Percentiles rank a stretch among this genome's conserved stretches.
These are phyloP conservation scores for Ceramica pisi DNA, from an alignment of 2,888 invertebrate species.

Conservation along the genomic window DNA sequence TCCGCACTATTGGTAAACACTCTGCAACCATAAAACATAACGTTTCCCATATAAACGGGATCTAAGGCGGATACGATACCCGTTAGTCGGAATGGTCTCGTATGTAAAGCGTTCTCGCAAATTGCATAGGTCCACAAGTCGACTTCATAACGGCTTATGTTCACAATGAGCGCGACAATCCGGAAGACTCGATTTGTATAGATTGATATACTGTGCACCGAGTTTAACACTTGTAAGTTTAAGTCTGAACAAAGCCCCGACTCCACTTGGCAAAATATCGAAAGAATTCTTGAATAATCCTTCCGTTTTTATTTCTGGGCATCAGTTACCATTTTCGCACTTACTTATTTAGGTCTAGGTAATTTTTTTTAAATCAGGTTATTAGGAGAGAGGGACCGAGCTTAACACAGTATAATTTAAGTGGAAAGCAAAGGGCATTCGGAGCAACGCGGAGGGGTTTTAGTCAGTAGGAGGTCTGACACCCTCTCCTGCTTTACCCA, in stretches of 20 bases:
- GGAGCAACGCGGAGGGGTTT: no score
- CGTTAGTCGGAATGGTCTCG: slow-evolving; percentile 75
- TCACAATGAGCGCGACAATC: slow-evolving; percentile 66
- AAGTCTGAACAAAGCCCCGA: neutral
- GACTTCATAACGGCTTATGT: slow-evolving; percentile 65
- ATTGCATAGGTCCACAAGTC: slow-evolving; percentile 73
- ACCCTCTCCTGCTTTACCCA: no score
- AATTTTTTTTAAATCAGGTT: no score
- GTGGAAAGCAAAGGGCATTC: no score
- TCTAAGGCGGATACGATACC: slow-evolving; percentile 72
- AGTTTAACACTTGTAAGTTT: slow-evolving; percentile 39
- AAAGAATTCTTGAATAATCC: no score
- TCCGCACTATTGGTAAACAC: slow-evolving; percentile 69
- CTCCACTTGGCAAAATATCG: neutral
- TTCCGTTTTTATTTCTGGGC: no score
- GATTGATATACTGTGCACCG: slow-evolving; percentile 52
- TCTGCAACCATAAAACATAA: slow-evolving; percentile 61
- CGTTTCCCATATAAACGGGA: slow-evolving; percentile 79
- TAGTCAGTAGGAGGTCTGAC: no score
- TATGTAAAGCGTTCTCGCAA: slow-evolving; percentile 77
- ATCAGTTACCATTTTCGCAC: no score
- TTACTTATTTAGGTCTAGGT: no score
- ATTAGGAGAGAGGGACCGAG: no score
- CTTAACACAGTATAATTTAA: no score
- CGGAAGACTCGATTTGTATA: slow-evolving; percentile 64